These are phyloP conservation scores for Eucera pruinosa DNA, from an alignment of 2,888 invertebrate genomes.

Conservation along the genomic window DNA sequence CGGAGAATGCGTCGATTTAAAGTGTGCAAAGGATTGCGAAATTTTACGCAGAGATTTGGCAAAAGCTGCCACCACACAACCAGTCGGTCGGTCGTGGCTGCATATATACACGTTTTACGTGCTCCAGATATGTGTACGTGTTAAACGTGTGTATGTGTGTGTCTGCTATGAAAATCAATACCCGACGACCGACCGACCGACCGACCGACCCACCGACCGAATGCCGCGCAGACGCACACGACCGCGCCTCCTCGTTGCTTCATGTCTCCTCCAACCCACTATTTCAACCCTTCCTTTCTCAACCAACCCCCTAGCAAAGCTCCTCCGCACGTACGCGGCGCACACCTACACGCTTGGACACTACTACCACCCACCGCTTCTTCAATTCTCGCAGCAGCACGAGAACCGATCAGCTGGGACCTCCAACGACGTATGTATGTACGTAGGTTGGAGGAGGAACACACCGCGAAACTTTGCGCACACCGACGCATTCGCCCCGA, in stretches of 20 bases:
- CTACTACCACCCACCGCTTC: constrained; percentile 4
- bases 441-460: constrained; percentile 5
- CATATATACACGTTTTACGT: constrained; percentile 39
- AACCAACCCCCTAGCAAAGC: background rate
- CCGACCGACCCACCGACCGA: constrained; percentile 65
- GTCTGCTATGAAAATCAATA: constrained; percentile 67
- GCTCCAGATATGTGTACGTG: constrained; percentile 22
- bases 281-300: background rate
- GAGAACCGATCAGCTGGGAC: constrained; percentile 61
- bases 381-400: background rate
- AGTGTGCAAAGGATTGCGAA: constrained; percentile 17
- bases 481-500: background rate
- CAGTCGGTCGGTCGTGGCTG: constrained; percentile 40
- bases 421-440: constrained; percentile 8
- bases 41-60: constrained; percentile 36
- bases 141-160: constrained; percentile 20
- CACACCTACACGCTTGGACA: background rate
- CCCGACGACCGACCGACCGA: constrained; percentile 65
- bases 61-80: constrained; percentile 7
- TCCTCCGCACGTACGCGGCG: constrained; percentile 6
- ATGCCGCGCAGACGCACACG: constrained; percentile 61
- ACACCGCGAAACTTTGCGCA: background rate
- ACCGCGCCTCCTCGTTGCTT: constrained; percentile 38
- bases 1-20: background rate
- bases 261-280: background rate